Evolutionary conservation across 2,888 invertebrate species (phyloP).

Genomic region (Dyspetes luteomarginatus): DNA sequence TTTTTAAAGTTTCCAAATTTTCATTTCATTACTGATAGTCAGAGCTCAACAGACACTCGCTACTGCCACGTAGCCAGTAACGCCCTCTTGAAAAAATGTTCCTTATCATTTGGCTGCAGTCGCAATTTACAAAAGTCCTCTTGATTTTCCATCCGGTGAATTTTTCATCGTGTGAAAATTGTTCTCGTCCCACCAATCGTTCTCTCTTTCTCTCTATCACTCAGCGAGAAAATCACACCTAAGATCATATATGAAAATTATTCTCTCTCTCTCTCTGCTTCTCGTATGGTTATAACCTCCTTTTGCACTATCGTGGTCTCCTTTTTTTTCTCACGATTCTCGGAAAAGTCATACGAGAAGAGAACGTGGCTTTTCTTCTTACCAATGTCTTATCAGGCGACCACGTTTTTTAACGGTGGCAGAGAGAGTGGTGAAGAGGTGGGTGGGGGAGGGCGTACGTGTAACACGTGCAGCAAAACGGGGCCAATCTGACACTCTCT

Average conservation of each 20-base stretch:
- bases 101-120: not conserved
- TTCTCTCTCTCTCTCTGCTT: not conserved
- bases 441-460: no score
- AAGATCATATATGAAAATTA: not conserved
- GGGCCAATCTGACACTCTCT: conserved; percentile 10
- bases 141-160: not conserved
- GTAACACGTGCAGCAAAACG: conserved; percentile 22
- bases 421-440: no score
- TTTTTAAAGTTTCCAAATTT: no score
- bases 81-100: not conserved
- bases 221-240: not conserved
- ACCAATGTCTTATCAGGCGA: conserved; percentile 52
- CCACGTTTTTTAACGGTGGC: conserved; percentile 29
- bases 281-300: not conserved
- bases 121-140: not conserved
- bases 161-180: not conserved
- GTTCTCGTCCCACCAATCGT: not conserved
- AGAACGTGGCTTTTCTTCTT: conserved; percentile 40
- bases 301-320: not conserved
- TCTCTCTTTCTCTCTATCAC: not conserved
- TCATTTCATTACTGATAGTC: no score
- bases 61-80: no score
- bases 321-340: not conserved
- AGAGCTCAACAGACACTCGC: no score
- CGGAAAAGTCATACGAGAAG: not conserved